Evolutionary conservation across 2,888 invertebrate genomes (phyloP).

Genomic region (Conus canariensis): DNA sequence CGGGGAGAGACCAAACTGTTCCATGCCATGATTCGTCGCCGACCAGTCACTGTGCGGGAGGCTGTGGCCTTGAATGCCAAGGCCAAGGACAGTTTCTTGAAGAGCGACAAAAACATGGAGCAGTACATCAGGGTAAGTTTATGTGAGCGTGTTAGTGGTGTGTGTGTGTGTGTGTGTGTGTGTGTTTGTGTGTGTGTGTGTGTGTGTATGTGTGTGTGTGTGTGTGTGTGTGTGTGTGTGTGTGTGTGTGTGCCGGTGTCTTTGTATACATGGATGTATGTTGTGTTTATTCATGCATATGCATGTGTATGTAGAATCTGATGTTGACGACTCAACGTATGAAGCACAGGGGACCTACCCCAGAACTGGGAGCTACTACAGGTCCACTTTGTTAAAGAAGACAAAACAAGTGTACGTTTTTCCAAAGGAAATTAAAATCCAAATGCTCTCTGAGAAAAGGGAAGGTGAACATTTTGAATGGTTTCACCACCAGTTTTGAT

Average conservation of each 20-base stretch:
- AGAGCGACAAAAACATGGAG: slow-evolving; percentile 72
- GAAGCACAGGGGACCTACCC: too few relatives aligned
- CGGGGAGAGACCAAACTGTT: slow-evolving; percentile 71
- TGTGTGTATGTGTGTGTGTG: not conserved
- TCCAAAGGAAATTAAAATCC: too few relatives aligned
- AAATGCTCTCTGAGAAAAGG: too few relatives aligned
- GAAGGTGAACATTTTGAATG: too few relatives aligned
- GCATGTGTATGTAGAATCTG: too few relatives aligned
- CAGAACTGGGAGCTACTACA: too few relatives aligned
- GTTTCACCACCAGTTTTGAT: too few relatives aligned
- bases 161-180: not conserved
- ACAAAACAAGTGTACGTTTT: too few relatives aligned
- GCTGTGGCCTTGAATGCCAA: slow-evolving; percentile 67
- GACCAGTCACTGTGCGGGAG: slow-evolving; percentile 65
- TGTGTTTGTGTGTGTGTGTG: not conserved
- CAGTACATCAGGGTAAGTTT: slow-evolving; percentile 72
- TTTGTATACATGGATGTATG: not conserved
- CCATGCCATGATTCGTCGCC: slow-evolving; percentile 68
- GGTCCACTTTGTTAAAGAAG: too few relatives aligned
- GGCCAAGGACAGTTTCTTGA: slow-evolving; percentile 68
- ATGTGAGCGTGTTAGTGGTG: not conserved
- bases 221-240: not conserved
- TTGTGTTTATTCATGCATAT: not conserved
- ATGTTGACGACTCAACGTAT: too few relatives aligned
- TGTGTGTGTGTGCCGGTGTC: not conserved